Evolutionary conservation across 2,113 vertebrate species (phyloP).

Genomic region (Tragelaphus scriptus): DNA sequence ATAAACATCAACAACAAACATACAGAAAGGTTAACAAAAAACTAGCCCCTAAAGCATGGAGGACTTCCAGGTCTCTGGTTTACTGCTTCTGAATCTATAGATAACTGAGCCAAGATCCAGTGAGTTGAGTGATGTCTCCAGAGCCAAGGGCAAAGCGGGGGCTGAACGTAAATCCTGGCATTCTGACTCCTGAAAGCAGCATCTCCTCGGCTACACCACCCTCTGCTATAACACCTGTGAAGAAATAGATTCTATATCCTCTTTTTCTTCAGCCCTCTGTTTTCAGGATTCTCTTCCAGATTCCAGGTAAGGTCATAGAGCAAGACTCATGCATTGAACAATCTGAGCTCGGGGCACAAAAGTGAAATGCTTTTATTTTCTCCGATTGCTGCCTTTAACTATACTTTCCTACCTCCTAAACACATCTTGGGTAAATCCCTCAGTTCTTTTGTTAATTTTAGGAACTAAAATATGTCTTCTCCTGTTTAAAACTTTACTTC

Average conservation of each 20-base stretch:
- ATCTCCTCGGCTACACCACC: rapidly evolving
- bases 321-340: neutral
- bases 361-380: neutral
- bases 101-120: neutral
- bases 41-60: neutral
- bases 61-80: neutral
- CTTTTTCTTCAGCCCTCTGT: neutral
- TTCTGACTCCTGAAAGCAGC: neutral
- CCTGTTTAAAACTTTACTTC: neutral
- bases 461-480: neutral
- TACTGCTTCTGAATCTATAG: neutral
- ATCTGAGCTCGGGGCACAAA: neutral
- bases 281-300: neutral
- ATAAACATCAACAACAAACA: neutral
- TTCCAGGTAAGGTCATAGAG: neutral
- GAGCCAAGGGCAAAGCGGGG: rapidly evolving
- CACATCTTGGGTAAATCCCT: neutral
- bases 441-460: neutral
- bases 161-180: neutral
- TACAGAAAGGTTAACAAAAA: neutral
- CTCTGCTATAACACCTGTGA: neutral
- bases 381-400: neutral
- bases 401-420: neutral
- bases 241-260: neutral
- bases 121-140: neutral